Evolutionary conservation across 1,140 invertebrate species (phyloP), one percentile per base, ranked within the genome.

Genomic region (Drosophila busckii): DNA sequence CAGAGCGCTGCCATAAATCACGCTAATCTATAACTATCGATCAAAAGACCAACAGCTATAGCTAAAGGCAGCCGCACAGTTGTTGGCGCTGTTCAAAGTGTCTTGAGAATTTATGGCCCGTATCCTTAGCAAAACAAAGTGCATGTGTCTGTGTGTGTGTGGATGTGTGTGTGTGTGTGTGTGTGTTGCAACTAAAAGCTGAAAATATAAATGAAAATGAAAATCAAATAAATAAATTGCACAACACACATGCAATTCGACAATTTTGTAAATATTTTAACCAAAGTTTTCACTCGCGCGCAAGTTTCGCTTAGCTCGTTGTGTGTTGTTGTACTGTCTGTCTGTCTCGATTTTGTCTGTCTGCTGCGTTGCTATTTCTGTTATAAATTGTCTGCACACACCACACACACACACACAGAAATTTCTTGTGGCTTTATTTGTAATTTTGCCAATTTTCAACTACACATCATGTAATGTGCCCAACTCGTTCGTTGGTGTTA

Each of bases 21-120:
- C 53, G 69, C 63, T 75, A 75, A 73, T 73, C 70, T 73, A 75
- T 73, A 73, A 73, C 69, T 73, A 73, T 73, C 70, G 70, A 75
- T 73, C 70, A 73, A 63, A 45, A 64, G 41, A 50, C 31, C 48
- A 58, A 58, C 40, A 62, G 13, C 25, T 19, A 44, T 25, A 53
- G 0, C 13, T 15, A 32, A 15, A 28, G 15, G 41, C 26, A 20
- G 16, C 25, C 10, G 10, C 17, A 25, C 41, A 52, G 46, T 16
- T 41, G 56, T 68, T 53, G 53, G 54, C 49, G 29, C 17, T 59
- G 50, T 22, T 61, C 48, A 68, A 73, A 75, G 58, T 68, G 70
- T 68, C 70, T 73, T 63, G 70, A 62, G 70, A 73, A 73, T 75
- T 69, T 73, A 75, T 73, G 69, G 48, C 52, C 70, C 45, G 46